A percentile compares a stretch with the other conserved stretches of the same genome.
phyloP scores from a whole-genome alignment of 2,888 invertebrate species.

The Pogonocherus hispidulus region DNA sequence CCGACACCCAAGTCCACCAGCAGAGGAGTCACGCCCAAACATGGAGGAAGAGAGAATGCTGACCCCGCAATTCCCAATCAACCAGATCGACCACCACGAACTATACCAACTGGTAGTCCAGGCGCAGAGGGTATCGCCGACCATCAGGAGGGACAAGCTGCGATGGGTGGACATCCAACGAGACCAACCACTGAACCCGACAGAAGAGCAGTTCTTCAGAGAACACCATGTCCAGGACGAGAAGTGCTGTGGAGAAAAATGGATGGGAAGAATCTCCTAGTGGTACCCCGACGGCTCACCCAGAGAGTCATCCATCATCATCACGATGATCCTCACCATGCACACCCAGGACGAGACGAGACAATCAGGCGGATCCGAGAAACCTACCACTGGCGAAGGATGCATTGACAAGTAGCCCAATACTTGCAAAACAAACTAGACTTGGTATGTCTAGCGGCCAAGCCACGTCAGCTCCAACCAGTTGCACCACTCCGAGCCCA shows the following conservation, averaged over 20 bases:
- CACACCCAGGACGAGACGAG: constrained; percentile 25
- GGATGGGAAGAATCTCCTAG: not conserved
- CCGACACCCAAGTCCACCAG: constrained; percentile 29
- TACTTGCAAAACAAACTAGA: constrained; percentile 28
- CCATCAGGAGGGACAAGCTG: no score
- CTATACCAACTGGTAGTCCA: not conserved
- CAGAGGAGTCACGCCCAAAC: not conserved
- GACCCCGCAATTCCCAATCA: not conserved
- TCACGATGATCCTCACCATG: constrained; percentile 15
- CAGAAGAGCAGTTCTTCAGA: not conserved
- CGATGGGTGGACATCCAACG: no score
- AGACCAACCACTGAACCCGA: not conserved
- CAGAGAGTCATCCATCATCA: not conserved
- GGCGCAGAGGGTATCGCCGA: not conserved
- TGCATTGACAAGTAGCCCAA: not conserved
- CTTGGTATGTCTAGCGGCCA: constrained; percentile 3
- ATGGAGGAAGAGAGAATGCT: not conserved
- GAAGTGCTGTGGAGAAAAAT: not conserved
- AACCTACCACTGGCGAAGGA: constrained; percentile 16
- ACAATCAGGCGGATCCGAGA: not conserved
- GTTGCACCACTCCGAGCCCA: not conserved
- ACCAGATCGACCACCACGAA: not conserved
- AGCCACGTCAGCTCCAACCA: not conserved
- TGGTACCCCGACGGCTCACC: not conserved
- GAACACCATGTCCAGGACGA: not conserved